These are phyloP conservation scores for Pygoscelis antarcticus DNA, from an alignment of 2,113 vertebrate genomes.

Conservation along the genomic window DNA sequence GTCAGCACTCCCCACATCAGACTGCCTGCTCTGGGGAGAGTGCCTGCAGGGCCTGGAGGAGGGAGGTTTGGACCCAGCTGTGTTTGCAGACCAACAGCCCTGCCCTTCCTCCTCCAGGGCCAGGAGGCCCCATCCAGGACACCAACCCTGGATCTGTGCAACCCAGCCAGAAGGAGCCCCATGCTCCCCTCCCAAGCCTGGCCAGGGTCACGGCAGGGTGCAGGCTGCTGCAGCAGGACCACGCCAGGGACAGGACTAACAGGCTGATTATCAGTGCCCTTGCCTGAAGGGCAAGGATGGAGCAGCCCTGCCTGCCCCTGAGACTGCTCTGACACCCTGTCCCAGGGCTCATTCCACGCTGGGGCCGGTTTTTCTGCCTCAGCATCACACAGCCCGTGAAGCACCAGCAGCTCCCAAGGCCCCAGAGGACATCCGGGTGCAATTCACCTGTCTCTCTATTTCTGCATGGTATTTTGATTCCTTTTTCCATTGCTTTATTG, in stretches of 20 bases:
- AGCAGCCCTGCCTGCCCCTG: neutral
- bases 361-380: neutral
- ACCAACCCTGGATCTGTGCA: neutral
- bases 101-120: neutral
- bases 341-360: neutral
- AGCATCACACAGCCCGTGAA: accelerated
- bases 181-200: accelerated
- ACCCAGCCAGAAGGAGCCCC: neutral
- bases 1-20: accelerated
- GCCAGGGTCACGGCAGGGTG: neutral
- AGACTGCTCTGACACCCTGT: neutral
- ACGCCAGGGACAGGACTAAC: neutral
- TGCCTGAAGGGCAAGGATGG: neutral
- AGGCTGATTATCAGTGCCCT: neutral
- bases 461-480: neutral
- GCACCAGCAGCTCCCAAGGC: neutral
- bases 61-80: neutral
- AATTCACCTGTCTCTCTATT: neutral
- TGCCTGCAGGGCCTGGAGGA: neutral
- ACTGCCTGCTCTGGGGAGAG: neutral
- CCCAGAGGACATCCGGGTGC: accelerated
- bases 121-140: neutral
- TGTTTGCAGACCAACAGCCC: accelerated
- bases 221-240: neutral
- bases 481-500: neutral